These are phyloP conservation scores for fruit fly (Drosophila melanogaster) DNA, from an alignment of 1,140 invertebrate genomes.

Conservation along the genomic window DNA sequence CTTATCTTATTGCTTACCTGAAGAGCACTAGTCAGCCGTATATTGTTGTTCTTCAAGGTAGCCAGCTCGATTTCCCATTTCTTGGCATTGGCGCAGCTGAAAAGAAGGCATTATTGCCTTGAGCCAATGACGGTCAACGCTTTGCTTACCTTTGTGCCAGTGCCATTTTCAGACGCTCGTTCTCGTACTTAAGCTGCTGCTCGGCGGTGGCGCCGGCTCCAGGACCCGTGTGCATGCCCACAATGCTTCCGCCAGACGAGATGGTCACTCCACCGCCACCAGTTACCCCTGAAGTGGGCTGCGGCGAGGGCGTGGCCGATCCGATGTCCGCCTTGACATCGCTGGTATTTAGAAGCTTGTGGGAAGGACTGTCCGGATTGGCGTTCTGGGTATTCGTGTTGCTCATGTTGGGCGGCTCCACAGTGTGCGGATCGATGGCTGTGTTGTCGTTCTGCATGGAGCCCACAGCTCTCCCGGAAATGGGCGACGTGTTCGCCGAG, in stretches of 20 bases:
- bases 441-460: conserved; percentile 85
- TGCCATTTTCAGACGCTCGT: conserved; percentile 97
- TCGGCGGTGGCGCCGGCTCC: conserved; percentile 87
- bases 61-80: conserved; percentile 99
- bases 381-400: conserved; percentile 84
- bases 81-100: conserved; percentile 97
- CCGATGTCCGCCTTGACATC: conserved; percentile 69
- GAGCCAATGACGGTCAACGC: neutral
- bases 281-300: conserved; percentile 46
- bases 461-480: conserved; percentile 88
- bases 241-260: conserved; percentile 72
- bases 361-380: conserved; percentile 84
- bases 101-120: conserved; percentile 47
- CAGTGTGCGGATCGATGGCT: conserved; percentile 79
- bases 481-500: conserved; percentile 93
- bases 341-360: conserved; percentile 73
- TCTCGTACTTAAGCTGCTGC: conserved; percentile 98
- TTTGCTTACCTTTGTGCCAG: conserved; percentile 95
- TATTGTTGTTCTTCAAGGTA: conserved; percentile 98
- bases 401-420: conserved; percentile 85
- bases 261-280: conserved; percentile 66
- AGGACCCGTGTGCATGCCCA: conserved; percentile 77
- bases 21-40: conserved; percentile 95
- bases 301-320: conserved; percentile 72
- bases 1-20: conserved; percentile 85